Evolutionary conservation across 2,113 vertebrate genomes (phyloP).

Genomic region (Ranitomeya imitator): DNA sequence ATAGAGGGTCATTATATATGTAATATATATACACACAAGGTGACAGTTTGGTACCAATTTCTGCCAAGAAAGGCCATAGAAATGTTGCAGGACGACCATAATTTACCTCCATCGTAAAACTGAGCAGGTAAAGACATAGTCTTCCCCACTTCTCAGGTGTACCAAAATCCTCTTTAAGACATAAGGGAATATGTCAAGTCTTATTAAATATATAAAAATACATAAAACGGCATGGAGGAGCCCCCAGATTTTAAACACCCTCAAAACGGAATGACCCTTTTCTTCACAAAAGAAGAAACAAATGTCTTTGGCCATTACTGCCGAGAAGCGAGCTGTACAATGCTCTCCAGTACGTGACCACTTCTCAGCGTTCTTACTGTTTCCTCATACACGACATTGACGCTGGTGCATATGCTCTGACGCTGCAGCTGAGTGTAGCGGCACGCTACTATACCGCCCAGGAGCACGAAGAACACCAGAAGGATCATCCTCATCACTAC

Average conservation of each 20-base stretch:
- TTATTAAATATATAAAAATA: neutral
- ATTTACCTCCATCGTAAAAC: neutral
- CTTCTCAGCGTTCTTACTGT: constrained; percentile 76
- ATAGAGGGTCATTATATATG: constrained; percentile 3
- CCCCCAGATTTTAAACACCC: neutral
- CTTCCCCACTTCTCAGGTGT: neutral
- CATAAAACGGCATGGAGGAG: neutral
- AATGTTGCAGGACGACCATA: constrained; percentile 1
- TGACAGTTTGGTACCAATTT: neutral
- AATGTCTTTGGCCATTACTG: constrained; percentile 8
- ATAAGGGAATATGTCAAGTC: neutral
- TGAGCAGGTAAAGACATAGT: neutral
- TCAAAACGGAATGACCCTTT: neutral
- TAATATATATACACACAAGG: neutral
- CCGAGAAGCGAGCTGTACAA: constrained; percentile 73
- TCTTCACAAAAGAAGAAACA: neutral
- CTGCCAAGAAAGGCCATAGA: neutral
- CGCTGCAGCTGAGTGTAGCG: constrained; percentile 79
- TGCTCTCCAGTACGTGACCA: constrained; percentile 79
- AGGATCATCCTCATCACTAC: constrained; percentile 75
- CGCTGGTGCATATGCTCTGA: constrained; percentile 75
- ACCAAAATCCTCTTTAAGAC: neutral
- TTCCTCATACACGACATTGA: constrained; percentile 79
- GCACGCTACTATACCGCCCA: constrained; percentile 72
- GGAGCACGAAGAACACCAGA: constrained; percentile 73